A percentile compares a stretch with the other conserved stretches of the same genome.
Evolutionary conservation across 2,888 invertebrate genomes (phyloP).

Genomic region (Drosophila stalkeri): DNA sequence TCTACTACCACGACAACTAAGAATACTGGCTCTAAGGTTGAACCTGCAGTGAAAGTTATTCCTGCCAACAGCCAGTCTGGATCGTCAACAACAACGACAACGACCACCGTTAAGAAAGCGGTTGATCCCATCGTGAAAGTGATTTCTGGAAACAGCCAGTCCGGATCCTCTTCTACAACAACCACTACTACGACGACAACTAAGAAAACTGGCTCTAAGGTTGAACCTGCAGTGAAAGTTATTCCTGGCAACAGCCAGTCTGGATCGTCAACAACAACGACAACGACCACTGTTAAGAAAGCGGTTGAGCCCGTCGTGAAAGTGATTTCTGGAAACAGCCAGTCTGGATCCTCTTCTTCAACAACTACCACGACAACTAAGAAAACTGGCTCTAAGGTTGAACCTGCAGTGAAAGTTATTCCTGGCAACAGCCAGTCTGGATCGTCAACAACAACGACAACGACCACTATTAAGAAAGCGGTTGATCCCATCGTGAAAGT

Average conservation of each 20-base stretch:
- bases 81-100: neutral
- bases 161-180: constrained; percentile 3
- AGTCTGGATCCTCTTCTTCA: neutral
- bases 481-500: no score
- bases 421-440: no score
- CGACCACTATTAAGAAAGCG: no score
- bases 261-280: neutral
- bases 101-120: no score
- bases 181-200: neutral
- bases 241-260: neutral
- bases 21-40: neutral
- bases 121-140: neutral
- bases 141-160: neutral
- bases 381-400: neutral
- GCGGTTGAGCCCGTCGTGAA: neutral
- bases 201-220: neutral
- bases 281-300: neutral
- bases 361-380: neutral
- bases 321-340: neutral
- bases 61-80: neutral
- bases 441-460: no score
- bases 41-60: neutral
- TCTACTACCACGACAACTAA: neutral
- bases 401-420: no score
- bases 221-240: neutral